Percentiles rank a stretch among this genome's conserved stretches.
These are phyloP conservation scores for Chondrilla cf. caribensis DNA, from an alignment of 37 sponge, comb jelly and placozoan genomes.

Conservation along the genomic window DNA sequence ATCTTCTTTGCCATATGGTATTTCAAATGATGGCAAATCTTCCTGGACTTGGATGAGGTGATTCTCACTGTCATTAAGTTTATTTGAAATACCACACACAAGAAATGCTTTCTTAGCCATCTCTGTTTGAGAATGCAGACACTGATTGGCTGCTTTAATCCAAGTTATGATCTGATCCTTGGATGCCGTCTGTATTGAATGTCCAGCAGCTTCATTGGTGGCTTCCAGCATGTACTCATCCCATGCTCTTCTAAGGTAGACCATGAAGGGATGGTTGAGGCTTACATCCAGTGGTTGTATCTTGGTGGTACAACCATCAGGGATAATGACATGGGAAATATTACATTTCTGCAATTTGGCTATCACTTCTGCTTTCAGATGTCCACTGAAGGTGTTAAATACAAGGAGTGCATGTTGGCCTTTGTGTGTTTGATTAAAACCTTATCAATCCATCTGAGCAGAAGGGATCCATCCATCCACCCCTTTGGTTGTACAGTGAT, in stretches of 20 bases:
- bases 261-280: conserved; percentile 39
- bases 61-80: conserved; percentile 1
- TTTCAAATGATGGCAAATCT: conserved; percentile 1
- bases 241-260: not conserved
- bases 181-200: not conserved
- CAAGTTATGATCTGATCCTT: conserved; percentile 2
- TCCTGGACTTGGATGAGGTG: not conserved
- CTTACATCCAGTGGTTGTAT: conserved; percentile 44
- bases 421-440: conserved; percentile 10
- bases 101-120: not conserved
- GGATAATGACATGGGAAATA: conserved; percentile 29
- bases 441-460: conserved; percentile 31
- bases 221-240: not conserved
- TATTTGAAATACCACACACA: not conserved
- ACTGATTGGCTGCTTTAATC: not conserved
- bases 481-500: not conserved
- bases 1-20: conserved; percentile 10
- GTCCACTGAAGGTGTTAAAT: conserved; percentile 29
- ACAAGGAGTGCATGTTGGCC: not conserved
- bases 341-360: not conserved
- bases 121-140: not conserved
- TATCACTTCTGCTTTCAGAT: conserved; percentile 28
- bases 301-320: conserved; percentile 40
- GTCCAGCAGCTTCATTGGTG: not conserved
- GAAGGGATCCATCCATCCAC: conserved; percentile 12